Percentiles rank a stretch among this genome's conserved stretches.
These are phyloP conservation scores for Potorous gilbertii DNA, from an alignment of 2,797 vertebrate species.

Conservation along the genomic window DNA sequence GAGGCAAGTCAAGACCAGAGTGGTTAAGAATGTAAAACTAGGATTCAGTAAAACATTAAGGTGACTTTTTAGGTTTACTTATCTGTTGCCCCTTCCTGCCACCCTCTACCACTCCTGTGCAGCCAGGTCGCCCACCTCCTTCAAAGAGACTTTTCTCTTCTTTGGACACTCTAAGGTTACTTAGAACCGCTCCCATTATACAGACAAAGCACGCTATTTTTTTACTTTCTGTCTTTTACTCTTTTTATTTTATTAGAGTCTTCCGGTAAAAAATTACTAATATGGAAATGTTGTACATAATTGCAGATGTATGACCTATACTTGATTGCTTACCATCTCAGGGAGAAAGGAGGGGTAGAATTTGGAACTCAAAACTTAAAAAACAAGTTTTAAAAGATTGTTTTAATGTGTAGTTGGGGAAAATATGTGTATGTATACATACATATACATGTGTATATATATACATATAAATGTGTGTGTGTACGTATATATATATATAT, in stretches of 20 bases:
- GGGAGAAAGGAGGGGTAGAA: neutral
- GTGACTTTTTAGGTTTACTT: neutral
- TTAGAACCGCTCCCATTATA: neutral
- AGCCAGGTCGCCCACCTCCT: neutral
- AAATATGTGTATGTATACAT: neutral
- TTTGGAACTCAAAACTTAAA: neutral
- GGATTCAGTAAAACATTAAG: conserved; percentile 1
- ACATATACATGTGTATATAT: too few relatives aligned
- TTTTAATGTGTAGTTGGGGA: neutral
- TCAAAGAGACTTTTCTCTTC: neutral
- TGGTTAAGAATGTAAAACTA: conserved; percentile 6
- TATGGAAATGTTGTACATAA: neutral
- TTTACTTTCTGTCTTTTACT: neutral
- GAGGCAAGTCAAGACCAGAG: neutral
- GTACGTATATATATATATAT: too few relatives aligned
- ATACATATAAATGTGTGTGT: too few relatives aligned
- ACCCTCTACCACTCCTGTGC: neutral
- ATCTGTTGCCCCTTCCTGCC: neutral
- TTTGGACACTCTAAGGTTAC: neutral
- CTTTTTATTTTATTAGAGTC: neutral
- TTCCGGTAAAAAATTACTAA: neutral
- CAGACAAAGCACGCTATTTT: neutral
- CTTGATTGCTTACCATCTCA: neutral
- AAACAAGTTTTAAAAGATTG: neutral
- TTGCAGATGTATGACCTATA: neutral